phyloP scores from a whole-genome alignment of 2,797 vertebrate species.

The Malacoctenus gilli region DNA sequence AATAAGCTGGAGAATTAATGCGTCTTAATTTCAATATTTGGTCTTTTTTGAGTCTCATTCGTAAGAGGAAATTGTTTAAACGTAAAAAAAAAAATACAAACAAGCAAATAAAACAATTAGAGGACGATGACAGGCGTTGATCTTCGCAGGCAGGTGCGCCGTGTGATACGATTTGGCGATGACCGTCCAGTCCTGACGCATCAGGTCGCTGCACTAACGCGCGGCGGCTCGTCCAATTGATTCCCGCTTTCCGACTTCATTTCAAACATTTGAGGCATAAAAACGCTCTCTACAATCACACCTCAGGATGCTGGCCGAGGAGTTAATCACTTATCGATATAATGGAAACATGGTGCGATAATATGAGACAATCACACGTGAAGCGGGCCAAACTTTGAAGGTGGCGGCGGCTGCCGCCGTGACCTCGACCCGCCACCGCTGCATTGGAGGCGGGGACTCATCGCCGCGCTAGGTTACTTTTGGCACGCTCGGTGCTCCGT shows the following conservation, averaged over 20 bases:
- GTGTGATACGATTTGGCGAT: too few species aligned
- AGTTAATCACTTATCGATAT: not conserved
- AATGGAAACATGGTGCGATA: conserved; percentile 4
- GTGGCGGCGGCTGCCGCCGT: not conserved
- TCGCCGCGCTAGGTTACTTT: conserved; percentile 60
- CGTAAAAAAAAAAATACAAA: too few species aligned
- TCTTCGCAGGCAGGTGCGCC: too few species aligned
- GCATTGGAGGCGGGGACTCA: too few species aligned
- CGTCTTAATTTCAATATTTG: too few species aligned
- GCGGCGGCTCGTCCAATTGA: not conserved
- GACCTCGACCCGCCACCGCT: conserved; percentile 31
- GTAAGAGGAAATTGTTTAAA: too few species aligned
- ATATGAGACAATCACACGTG: not conserved
- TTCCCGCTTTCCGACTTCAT: not conserved
- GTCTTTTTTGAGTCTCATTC: too few species aligned
- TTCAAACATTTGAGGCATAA: not conserved
- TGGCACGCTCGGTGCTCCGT: conserved; percentile 53
- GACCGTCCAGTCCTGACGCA: too few species aligned
- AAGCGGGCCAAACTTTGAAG: conserved; percentile 3
- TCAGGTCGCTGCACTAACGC: not conserved
- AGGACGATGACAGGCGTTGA: too few species aligned
- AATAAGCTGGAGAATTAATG: too few species aligned
- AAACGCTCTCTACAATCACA: not conserved
- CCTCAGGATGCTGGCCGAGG: not conserved
- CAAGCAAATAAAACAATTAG: too few species aligned